Base-by-base conservation (phyloP, 1,140 invertebrate species). In the Cherax destructor region DNA sequence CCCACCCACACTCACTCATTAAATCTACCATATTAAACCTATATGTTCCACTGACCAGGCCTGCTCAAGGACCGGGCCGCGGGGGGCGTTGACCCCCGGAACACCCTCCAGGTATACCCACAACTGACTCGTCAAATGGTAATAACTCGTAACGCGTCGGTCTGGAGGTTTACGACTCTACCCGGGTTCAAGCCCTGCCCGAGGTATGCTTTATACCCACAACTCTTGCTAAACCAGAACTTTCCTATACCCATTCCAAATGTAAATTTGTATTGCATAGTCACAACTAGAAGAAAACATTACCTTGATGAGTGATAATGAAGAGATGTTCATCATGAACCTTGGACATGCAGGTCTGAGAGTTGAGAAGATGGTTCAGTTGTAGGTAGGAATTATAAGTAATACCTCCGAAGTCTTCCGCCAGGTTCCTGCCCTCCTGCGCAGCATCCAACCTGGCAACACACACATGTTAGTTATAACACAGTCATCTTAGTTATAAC, bases 291-390 rank as follows among this genome's bases (percentile, higher is more conserved):
- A 4, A 24, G 18, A 56, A 79, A 50, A 16, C 10, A 49, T 94
- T 95, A 99, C 98, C 98, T 97, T 99, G 99, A 95, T 99, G 99
- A 50, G 98, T 99, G 13, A 99, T 95, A 79, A 99, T 99, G 94
- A 99, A 99, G 4, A 99, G 95, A 95, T 99, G 99, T 94, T 99
- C 99, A 94, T 99, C 99, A 92, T 99, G 99, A 0, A 99, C 97
- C 50, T 95, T 95, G 92, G 98, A 99, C 4, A 98, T 95, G 95
- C 99, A 96, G 79, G 96, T 95, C 95, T 99, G 99, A 11, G 98
- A 97, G 21, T 95, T 95, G 18, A 99, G 95, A 24, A 99, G 95
- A 94, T 98, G 98, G 94, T 99, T 98, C 93, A 99, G 95, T 95
- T 97, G 96, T 72, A 99, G 95, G 94, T 98, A 98, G 93, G 98